Evolutionary conservation across 1,140 invertebrate genomes (phyloP).

Genomic region (Apis dorsata): DNA sequence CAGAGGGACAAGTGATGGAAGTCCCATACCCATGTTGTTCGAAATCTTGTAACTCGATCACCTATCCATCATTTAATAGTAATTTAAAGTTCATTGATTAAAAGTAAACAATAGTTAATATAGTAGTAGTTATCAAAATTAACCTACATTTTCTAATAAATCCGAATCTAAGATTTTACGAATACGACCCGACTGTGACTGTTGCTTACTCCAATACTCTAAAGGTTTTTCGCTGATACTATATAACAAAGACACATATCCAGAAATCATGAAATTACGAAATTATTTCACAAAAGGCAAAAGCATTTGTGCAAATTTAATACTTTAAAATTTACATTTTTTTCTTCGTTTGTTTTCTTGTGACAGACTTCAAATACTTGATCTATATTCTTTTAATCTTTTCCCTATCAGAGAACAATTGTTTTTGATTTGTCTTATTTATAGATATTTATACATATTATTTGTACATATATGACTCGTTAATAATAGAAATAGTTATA

Average conservation of each 20-base stretch:
- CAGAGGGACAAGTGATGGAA: slow-evolving; percentile 64
- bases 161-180: slow-evolving; percentile 64
- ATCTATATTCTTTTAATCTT: too few relatives aligned
- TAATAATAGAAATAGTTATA: not conserved
- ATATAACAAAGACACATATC: slow-evolving; percentile 65
- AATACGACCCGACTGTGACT: slow-evolving; percentile 64
- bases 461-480: not conserved
- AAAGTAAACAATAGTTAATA: not conserved
- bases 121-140: too few relatives aligned
- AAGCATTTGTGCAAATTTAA: not conserved
- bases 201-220: slow-evolving; percentile 69
- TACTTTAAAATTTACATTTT: slow-evolving; percentile 38
- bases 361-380: not conserved
- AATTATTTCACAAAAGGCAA: slow-evolving; percentile 1
- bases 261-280: slow-evolving; percentile 57
- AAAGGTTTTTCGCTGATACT: slow-evolving; percentile 67
- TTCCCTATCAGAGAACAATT: too few relatives aligned
- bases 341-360: slow-evolving; percentile 29
- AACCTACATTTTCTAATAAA: slow-evolving; percentile 67
- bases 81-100: not conserved
- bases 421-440: too few relatives aligned
- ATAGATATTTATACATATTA: too few relatives aligned
- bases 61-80: slow-evolving; percentile 47
- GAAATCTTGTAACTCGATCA: slow-evolving; percentile 69
- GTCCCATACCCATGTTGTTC: slow-evolving; percentile 62